Base-by-base conservation (phyloP, 37 sponge, comb jelly and placozoan species). In the Ephydatia muelleri region DNA sequence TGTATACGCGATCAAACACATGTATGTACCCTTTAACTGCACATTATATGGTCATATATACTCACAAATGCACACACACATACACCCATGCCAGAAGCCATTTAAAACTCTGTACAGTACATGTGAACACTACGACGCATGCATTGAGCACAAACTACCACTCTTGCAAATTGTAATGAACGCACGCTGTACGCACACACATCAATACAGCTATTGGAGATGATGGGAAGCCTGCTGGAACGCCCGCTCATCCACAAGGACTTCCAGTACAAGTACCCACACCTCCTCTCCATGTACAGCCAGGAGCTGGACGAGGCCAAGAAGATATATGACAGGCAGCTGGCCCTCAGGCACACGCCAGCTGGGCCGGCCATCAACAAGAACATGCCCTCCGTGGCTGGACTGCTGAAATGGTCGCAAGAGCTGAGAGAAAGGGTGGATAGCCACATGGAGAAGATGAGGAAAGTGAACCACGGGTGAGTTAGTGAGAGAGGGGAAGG, bases 311-410 rank as follows among this genome's bases (percentile, higher is more conserved):
- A 99, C 72, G 67, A 32, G 2, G 86, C 81, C 49, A 98, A 98
- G 83, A 29, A 27, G 34, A 86, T 98, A 49, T 96, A 89, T 90
- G 98, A 98, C 49, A 31, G 68, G 2, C 97, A 96, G 88, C 77
- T 88, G 22, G 75, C 87, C 3, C 83, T 78, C 29, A 26, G 80
- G 12, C 79, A 88, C 49, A 83, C 91, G 14, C 82, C 88, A 19
- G 37, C 21, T 21, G 88, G 88, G 0, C n/a, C 32, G 1, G 11
- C 1, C 49, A 49, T 96, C 36, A 85, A 94, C 82, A 95, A 90
- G 85, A 97, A 99, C 92, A 97, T 97, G 97, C 99, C 99, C 29
- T 68, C n/a, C 0, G 96, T 95, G 27, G 98, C 97, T 70, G 99
- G 99, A 5, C 78, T 90, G 33, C 72, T 97, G 80, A 84, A 84